Conservation (phyloP, 2,888 invertebrate genomes). For the Gisinianus flammeolus region DNA sequence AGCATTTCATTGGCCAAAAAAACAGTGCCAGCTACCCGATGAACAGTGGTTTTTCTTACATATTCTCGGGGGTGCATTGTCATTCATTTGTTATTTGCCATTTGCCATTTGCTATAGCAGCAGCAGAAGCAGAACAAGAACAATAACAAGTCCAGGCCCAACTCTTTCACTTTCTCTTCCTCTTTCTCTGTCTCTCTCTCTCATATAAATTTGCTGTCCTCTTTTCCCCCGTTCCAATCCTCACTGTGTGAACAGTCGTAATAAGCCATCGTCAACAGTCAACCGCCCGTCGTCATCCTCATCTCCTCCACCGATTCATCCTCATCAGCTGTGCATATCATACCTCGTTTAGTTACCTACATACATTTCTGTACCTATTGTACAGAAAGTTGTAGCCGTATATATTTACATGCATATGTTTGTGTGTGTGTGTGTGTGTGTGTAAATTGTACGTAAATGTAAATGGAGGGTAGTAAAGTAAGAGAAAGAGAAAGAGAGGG, state of each 20-base stretch:
- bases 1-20: background rate
- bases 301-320: no score
- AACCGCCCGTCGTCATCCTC: no score
- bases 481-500: background rate
- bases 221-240: background rate
- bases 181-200: background rate
- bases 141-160: no score
- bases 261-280: no score
- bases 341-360: no score
- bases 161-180: background rate
- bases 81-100: slow-evolving; percentile 19
- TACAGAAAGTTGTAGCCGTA: no score
- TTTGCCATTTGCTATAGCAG: no score
- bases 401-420: no score
- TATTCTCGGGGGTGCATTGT: background rate
- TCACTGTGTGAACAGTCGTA: background rate
- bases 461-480: background rate
- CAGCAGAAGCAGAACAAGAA: background rate
- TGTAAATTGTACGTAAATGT: background rate
- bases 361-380: no score
- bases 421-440: no score
- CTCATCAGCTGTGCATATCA: no score
- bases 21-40: background rate
- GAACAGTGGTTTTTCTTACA: background rate
- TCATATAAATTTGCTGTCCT: background rate